Base-by-base conservation (phyloP, 2,797 vertebrate genomes). In the Amphiprion clarkii region DNA sequence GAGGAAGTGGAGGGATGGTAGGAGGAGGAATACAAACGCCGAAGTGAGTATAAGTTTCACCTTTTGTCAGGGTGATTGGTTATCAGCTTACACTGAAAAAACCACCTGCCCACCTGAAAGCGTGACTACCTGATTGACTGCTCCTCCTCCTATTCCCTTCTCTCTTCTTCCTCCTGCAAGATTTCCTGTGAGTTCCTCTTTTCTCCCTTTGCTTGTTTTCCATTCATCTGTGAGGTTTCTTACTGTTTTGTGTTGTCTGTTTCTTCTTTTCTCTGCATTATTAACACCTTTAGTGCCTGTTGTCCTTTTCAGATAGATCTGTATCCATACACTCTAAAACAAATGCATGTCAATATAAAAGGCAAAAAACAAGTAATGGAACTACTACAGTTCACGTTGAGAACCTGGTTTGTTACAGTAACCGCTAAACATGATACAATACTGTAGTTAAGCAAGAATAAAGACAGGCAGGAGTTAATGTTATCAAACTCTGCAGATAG, bases 11-110 rank as follows among this genome's bases (percentile, higher is more conserved):
- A 70, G 78, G 36, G 76, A 58, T 64, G 67, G 60, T 5, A 46
- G 90, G 85, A 84, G 88, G 89, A 86, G 84, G 87, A 76, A 89
- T 91, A 78, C 93, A 92, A 92, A 92, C 90, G 39, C 92, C 93
- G n/a, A 95, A 96, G 95, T 96, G 93, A 95, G 95, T 95, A 95
- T 90, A 74, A 82, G 40, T 74, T 83, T 69, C 55, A 21, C 57
- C 87, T 83, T 74, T 83, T 81, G 71, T 76, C 71, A 60, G 77
- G 82, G 86, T 36, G 16, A 78, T 58, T 77, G 82, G 78, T 91
- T 86, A 88, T 74, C 82, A 82, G 78, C 86, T 87, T 79, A 83
- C 71, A 69, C 62, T 82, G 79, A 83, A 46, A 77, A 78, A 77
- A 29, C 11, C 71, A 69, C 76, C 79, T 67, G 72, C 80, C 75